Evolutionary conservation across 2,797 vertebrate species (phyloP).

Genomic region (Borostomias antarcticus): DNA sequence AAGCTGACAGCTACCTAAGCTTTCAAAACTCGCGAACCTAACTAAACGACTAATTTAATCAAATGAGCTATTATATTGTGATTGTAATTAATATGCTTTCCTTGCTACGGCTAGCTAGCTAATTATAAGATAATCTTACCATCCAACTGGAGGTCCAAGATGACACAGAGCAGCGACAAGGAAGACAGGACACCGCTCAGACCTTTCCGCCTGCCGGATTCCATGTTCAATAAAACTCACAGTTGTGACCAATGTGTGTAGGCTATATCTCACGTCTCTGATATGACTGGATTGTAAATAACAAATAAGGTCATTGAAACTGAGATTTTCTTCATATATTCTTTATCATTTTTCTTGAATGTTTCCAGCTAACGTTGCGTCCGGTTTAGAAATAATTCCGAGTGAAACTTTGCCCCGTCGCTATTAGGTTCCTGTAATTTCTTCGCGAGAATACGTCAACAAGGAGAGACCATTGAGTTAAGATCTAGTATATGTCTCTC

Average conservation of each 20-base stretch:
- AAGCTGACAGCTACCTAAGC: too few relatives aligned
- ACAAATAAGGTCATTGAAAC: conserved; percentile 45
- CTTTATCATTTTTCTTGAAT: conserved; percentile 16
- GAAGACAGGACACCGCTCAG: conserved; percentile 78
- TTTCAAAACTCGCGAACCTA: too few relatives aligned
- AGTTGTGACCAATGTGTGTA: conserved; percentile 28
- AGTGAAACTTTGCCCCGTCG: conserved; percentile 39
- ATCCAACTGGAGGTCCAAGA: conserved; percentile 85
- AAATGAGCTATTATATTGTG: background rate
- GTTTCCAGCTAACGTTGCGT: conserved; percentile 46
- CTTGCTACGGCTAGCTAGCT: background rate
- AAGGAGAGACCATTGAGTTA: background rate
- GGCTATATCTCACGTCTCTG: conserved; percentile 27
- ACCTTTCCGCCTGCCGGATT: conserved; percentile 73
- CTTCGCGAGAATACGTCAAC: background rate
- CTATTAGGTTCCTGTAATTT: conserved; percentile 57
- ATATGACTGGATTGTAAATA: conserved; percentile 9
- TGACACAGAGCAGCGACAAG: conserved; percentile 81
- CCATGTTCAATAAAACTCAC: conserved; percentile 59
- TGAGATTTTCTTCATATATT: background rate
- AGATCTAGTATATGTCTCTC: background rate
- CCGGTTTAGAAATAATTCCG: conserved; percentile 66
- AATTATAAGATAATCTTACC: conserved; percentile 63
- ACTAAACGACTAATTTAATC: too few relatives aligned
- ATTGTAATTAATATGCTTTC: background rate